Conservation (phyloP, 2,113 vertebrate genomes). For the Ictidomys tridecemlineatus region DNA sequence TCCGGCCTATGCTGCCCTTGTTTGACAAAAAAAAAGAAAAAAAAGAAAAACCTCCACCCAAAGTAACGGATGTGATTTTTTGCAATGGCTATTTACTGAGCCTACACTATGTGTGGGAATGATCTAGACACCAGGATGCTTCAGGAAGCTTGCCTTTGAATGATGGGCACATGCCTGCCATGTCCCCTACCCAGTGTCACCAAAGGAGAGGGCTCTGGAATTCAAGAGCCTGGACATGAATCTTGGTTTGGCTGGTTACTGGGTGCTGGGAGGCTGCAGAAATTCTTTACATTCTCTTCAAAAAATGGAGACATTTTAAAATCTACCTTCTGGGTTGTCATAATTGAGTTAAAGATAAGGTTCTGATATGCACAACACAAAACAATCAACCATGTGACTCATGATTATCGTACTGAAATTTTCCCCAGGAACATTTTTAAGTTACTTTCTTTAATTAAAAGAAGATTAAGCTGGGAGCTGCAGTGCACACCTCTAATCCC, state of each 20-base stretch:
- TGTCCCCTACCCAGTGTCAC: background rate
- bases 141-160: background rate
- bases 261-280: background rate
- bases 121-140: background rate
- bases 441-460: slow-evolving; percentile 52
- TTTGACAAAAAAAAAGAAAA: background rate
- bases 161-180: background rate
- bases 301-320: background rate
- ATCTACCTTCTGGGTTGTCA: background rate
- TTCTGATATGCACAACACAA: background rate
- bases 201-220: background rate
- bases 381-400: background rate
- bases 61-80: background rate
- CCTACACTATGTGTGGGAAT: background rate
- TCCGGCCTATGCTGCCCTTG: too few relatives aligned
- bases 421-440: background rate
- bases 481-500: too few relatives aligned
- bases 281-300: background rate
- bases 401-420: background rate
- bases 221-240: background rate
- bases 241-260: background rate
- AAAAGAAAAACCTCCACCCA: background rate
- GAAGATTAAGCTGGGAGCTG: background rate
- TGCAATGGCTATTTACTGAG: background rate
- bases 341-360: background rate